Evolutionary conservation across 37 sponge, comb jelly and placozoan species (phyloP), one percentile per base, ranked within the genome.

Genomic region (Theonella swinhoei): DNA sequence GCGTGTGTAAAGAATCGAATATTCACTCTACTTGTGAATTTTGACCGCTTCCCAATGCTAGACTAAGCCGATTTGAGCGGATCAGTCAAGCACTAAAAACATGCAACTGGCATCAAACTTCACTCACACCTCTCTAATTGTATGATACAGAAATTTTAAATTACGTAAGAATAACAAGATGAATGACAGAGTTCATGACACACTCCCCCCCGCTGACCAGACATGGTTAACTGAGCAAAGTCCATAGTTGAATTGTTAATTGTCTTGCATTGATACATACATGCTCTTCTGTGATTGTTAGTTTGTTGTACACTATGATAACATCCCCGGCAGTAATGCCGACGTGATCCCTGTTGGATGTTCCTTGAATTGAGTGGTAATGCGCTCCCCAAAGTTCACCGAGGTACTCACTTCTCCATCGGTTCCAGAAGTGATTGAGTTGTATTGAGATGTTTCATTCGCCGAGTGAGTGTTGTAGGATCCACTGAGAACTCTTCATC

Each of bases 131-230:
- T 47, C 54, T 47, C 54, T 47, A 47, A 47, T 70, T 38, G 32
- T 20, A 38, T 70, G 71, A 70, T 70, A 70, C 71, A 70, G 32
- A 74, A 36, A 36, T 47, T 47, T 7, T 17, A 14, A 14, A 17
- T 17, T 74, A 42, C 14, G 25, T 42, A 74, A 43, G 25, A n/a
- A 74, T 43, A 42, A 43, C 4, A 29, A n/a, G n/a, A n/a, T n/a
- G n/a, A n/a, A n/a, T 14, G 5, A 3, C 28, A 74, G 3, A 19
- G 66, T 14, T 59, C 38, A 20, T 60, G 23, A 81, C 62, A 83
- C 75, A 62, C 76, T 75, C 76, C 84, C 84, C 81, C 84, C 68
- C 58, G 59, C 65, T 84, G 68, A 75, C 67, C 84, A 64, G 67
- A 41, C 14, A 63, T 38, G 83, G 42, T 74, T 64, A 75, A 76